A percentile compares a stretch with the other conserved stretches of the same genome.
phyloP scores from a whole-genome alignment of 1,140 invertebrate species.

The Bacillus rossius region DNA sequence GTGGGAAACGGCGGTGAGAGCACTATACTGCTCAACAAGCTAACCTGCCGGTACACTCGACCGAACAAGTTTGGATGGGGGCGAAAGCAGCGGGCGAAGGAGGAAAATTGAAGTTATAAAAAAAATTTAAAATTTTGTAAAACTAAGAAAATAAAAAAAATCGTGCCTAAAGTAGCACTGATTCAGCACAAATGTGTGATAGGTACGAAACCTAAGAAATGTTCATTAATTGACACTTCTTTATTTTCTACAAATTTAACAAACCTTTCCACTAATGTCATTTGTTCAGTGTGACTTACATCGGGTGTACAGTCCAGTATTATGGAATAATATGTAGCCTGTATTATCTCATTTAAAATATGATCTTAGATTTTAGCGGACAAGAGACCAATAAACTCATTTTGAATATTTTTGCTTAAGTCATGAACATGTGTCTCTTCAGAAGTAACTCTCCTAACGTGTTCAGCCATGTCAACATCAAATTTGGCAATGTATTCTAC shows the following conservation, averaged over 20 bases:
- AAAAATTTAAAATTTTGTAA: too few species aligned
- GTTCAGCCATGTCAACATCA: constrained; percentile 19
- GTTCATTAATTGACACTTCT: constrained; percentile 13
- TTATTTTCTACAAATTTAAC: constrained; percentile 4
- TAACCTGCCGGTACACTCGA: too few species aligned
- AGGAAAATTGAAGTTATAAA: too few species aligned
- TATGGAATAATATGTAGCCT: constrained; percentile 24
- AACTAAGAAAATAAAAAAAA: too few species aligned
- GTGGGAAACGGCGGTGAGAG: too few species aligned
- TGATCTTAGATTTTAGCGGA: constrained; percentile 7
- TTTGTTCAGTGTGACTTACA: constrained; percentile 23
- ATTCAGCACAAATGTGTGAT: too few species aligned
- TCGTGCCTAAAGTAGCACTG: too few species aligned
- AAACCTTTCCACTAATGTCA: constrained; percentile 23
- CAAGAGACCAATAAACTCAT: constrained; percentile 7
- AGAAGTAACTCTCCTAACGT: not conserved
- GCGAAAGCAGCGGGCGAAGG: too few species aligned
- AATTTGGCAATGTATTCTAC: constrained; percentile 16
- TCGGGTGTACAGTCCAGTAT: constrained; percentile 28
- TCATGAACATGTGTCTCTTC: constrained; percentile 5
- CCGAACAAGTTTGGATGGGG: too few species aligned
- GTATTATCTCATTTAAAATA: constrained; percentile 10
- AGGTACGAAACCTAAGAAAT: constrained; percentile 20
- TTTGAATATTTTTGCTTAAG: constrained; percentile 14
- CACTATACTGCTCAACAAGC: too few species aligned